Evolutionary conservation across 2,888 invertebrate genomes (phyloP), one percentile per base, ranked within the genome.

Genomic region (Drosophila paucipuncta): DNA sequence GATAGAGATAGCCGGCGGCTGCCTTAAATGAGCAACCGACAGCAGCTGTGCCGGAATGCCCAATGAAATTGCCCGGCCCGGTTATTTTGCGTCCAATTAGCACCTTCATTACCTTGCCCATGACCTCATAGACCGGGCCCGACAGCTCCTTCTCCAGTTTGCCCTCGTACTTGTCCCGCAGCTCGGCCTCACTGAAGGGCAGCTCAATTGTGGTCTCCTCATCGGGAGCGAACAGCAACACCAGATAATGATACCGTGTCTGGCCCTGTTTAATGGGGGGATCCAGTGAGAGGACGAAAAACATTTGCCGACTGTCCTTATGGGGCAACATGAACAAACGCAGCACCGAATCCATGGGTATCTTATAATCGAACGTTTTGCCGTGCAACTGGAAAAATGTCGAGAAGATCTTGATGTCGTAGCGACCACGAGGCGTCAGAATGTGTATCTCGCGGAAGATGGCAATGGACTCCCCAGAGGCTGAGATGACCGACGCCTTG

Each of bases 261-360:
- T 99, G 99, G 58, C 99, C 99, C 93, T 99, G 99, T 92, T 99
- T 99, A 85, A 99, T 99, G 0, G 99, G 99, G 1, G 99, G 99
- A 94, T 99, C 99, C 85, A 99, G 94, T 62, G 98, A 98, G 64
- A 99, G 97, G 52, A 99, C 99, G 93, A 99, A 99, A 94, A 98
- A 99, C 96, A 98, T 99, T 93, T 99, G 99, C 2, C 99, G 94
- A n/a, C 96, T 97, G 93, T 99, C 99, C 92, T 98, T 98, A 92
- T 99, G 99, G 0, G 99, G 99, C 61, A 99, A 94, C 39, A 99
- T 94, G 92, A 99, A 99, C 22, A 99, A 94, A 10, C 99, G 95
- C 22, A 99, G 94, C 5, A 99, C 99, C 0, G 99, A 99, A 1
- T 98, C 97, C 96, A 98, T 97, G 0, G 99, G 99, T 85, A 99